Evolutionary conservation across 1,140 invertebrate genomes (phyloP).

Genomic region (Tyrophagus putrescentiae): DNA sequence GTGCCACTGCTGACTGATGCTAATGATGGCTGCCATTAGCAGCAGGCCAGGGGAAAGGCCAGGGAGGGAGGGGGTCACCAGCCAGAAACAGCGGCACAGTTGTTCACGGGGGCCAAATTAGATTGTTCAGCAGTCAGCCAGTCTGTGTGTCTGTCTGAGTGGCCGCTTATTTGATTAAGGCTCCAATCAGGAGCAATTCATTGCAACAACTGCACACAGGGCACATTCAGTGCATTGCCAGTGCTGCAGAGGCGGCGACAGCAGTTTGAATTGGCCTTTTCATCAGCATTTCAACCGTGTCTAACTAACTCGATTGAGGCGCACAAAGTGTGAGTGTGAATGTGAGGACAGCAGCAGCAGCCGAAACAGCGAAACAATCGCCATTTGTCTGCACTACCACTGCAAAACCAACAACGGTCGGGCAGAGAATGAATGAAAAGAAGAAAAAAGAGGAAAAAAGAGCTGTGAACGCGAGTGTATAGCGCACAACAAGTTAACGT

Average conservation of each 20-base stretch:
- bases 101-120: too few relatives aligned
- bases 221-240: conserved; percentile 2
- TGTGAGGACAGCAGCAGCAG: too few relatives aligned
- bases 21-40: neutral
- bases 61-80: neutral
- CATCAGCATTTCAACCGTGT: conserved; percentile 11
- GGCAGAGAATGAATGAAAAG: neutral
- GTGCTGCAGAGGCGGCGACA: too few relatives aligned
- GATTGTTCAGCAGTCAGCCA: too few relatives aligned
- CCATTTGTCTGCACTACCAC: neutral
- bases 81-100: too few relatives aligned
- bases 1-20: too few relatives aligned
- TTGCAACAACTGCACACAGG: neutral
- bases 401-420: neutral
- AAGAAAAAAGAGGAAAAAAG: too few relatives aligned
- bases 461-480: too few relatives aligned
- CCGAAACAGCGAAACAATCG: neutral
- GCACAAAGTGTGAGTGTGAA: too few relatives aligned
- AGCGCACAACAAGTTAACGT: too few relatives aligned
- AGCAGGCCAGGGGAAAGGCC: neutral
- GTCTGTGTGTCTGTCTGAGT: too few relatives aligned
- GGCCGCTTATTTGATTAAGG: conserved; percentile 7
- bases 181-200: conserved; percentile 4
- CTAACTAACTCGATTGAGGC: conserved; percentile 13
- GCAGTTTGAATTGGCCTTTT: conserved; percentile 12